Evolutionary conservation across 92 coral and sea anemone genomes (phyloP), one percentile per base, ranked within the genome.

Genomic region (Bergia sp.): DNA sequence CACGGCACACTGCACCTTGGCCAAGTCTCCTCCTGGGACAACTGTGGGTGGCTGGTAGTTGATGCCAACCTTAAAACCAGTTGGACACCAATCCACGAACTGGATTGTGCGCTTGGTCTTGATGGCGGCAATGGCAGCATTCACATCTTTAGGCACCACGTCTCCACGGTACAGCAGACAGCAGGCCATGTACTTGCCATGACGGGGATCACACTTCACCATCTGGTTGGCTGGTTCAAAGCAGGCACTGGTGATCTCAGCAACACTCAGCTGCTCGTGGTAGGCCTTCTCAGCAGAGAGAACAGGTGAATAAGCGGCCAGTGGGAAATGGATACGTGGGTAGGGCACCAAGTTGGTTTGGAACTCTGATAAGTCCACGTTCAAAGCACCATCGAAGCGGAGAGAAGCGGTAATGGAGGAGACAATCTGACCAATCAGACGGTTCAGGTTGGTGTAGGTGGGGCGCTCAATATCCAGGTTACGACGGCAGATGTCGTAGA

Each of bases 401-500:
- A 29, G 29, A 29, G 29, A 29, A 29, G 29, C 29, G 29, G 29
- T 29, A 29, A 29, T 29, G 29, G 29, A 29, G 29, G 29, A 29
- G 29, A 29, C 29, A 29, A 29, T 29, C 84, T 92, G 93, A 36
- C 95, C 95, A 90, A 92, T 92, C 91, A 92, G 86, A 50, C 95
- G 95, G 81, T 92, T 92, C 80, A 92, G 93, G 75, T 92, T 92
- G 90, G 93, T 90, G 91, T 92, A 92, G 76, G 90, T 88, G 16
- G 95, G 95, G 45, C 95, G 91, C 73, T 88, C 95, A 83, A 92
- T 90, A 69, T 92, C 95, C 81, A 92, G 91, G 86, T 93, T 93
- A 40, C 96, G 94, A 29, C 96, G 98, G 29, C 98, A 96, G 89
- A 96, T 96, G 66, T 96, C 98, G 82, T 94, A 96, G 89, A 96